A percentile compares a stretch with the other conserved stretches of the same genome.
These are phyloP conservation scores for Campylomormyrus tamandua DNA, from an alignment of 2,113 vertebrate genomes.

Conservation along the genomic window DNA sequence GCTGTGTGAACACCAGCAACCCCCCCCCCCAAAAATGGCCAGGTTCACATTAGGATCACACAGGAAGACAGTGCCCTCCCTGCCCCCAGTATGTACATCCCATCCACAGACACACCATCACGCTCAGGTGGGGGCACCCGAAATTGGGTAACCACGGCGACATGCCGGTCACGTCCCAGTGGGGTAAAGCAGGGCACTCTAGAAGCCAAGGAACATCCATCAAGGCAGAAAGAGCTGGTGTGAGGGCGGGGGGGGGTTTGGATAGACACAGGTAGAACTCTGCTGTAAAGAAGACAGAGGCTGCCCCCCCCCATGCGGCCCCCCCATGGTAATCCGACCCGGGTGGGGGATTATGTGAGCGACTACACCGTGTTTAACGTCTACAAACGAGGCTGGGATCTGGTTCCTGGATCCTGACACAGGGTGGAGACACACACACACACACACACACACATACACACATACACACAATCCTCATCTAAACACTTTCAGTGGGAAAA, in stretches of 20 bases:
- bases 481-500: neutral
- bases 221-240: neutral
- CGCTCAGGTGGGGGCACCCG: neutral
- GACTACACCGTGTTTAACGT: conserved; percentile 43
- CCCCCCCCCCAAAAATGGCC: neutral
- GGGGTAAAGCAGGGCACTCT: neutral
- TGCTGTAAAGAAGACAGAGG: neutral
- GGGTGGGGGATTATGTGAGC: conserved; percentile 38
- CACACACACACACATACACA: neutral
- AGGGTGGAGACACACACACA: neutral
- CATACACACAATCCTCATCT: neutral
- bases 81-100: too few relatives aligned
- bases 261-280: neutral
- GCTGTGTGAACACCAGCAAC: neutral
- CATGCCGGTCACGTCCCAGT: neutral
- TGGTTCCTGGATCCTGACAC: conserved; percentile 15
- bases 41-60: neutral
- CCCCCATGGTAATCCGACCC: conserved; percentile 15
- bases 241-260: neutral
- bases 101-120: too few relatives aligned
- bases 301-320: neutral
- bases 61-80: neutral
- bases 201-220: neutral
- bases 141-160: neutral
- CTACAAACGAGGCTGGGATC: conserved; percentile 37